Evolutionary conservation across 2,113 vertebrate genomes (phyloP), one percentile per base, ranked within the genome.

Genomic region (Gnathonemus longibarbis): DNA sequence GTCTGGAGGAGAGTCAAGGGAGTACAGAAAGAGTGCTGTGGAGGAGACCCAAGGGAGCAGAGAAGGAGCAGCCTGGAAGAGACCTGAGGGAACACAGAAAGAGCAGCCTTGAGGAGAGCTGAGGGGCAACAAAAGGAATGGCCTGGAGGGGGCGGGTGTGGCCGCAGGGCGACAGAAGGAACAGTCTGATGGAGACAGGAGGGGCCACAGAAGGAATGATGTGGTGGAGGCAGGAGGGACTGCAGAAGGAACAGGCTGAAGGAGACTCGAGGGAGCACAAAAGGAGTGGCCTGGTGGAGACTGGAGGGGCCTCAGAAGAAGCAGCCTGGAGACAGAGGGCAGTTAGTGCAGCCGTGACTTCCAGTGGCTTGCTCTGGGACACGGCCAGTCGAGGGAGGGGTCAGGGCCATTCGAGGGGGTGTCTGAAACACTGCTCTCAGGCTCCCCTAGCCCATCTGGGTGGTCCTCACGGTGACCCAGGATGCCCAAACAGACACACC

Each of bases 401-500:
- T 66, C n/a, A 66, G n/a, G n/a, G n/a, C 62, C n/a, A 66, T 9
- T 31, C 15, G 7, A 39, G 31, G 31, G 70, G 31, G 31, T 39
- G 94, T 94, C 95, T 96, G 94, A 94, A 95, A 94, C 95, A 94
- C 93, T 94, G 94, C 94, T 95, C 95, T 96, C 95, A 94, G 93
- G 93, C 92, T 93, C 93, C 92, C 92, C 92, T 90, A 89, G 92
- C 91, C 21, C 89, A 91, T 92, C 87, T 95, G 95, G 96, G 96
- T 96, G 96, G 96, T 95, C 96, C 92, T 87, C 53, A 92, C 85
- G 92, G 92, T 93, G 91, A 77, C 93, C 93, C 91, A 91, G 83
- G 91, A 88, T 93, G 94, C 92, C 94, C 94, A 94, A 95, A 95
- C 94, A 94, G 92, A 92, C 90, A 93, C 19, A 74, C 92, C 93